Evolutionary conservation across 2,888 invertebrate genomes (phyloP).

Genomic region (Pterostichus madidus): DNA sequence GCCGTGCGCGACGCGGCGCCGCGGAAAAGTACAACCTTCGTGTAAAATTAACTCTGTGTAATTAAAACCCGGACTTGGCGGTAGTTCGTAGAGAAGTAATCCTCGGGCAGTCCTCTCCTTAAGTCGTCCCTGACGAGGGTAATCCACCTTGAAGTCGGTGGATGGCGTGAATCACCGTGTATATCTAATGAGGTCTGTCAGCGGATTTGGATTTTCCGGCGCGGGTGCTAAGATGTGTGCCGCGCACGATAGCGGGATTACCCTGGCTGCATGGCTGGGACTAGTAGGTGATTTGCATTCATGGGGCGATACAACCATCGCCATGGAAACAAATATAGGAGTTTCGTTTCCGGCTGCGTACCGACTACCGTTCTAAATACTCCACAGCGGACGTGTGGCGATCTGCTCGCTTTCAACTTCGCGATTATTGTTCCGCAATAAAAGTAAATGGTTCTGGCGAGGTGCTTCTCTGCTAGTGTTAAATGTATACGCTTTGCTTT

Average conservation of each 20-base stretch:
- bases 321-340: slow-evolving; percentile 66
- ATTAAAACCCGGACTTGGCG: slow-evolving; percentile 57
- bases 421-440: slow-evolving; percentile 65
- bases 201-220: slow-evolving; percentile 65
- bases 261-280: slow-evolving; percentile 63
- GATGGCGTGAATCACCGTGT: slow-evolving; percentile 64
- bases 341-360: slow-evolving; percentile 56
- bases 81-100: slow-evolving; percentile 27
- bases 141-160: slow-evolving; percentile 1
- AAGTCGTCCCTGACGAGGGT: slow-evolving; percentile 62
- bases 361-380: slow-evolving; percentile 50
- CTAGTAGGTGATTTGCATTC: slow-evolving; percentile 75
- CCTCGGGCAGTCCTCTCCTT: slow-evolving; percentile 45
- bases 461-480: slow-evolving; percentile 58
- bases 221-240: slow-evolving; percentile 70
- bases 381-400: slow-evolving; percentile 58
- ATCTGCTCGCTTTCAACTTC: slow-evolving; percentile 46
- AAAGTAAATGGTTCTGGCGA: slow-evolving; percentile 63
- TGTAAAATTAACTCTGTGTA: slow-evolving; percentile 64
- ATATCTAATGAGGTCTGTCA: slow-evolving; percentile 67
- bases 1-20: slow-evolving; percentile 11
- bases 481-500: slow-evolving; percentile 63
- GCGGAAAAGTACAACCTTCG: slow-evolving; percentile 45
- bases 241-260: slow-evolving; percentile 74
- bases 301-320: slow-evolving; percentile 74